Conservation (phyloP, 2,797 vertebrate genomes). For the Arnoldichthys spilopterus region DNA sequence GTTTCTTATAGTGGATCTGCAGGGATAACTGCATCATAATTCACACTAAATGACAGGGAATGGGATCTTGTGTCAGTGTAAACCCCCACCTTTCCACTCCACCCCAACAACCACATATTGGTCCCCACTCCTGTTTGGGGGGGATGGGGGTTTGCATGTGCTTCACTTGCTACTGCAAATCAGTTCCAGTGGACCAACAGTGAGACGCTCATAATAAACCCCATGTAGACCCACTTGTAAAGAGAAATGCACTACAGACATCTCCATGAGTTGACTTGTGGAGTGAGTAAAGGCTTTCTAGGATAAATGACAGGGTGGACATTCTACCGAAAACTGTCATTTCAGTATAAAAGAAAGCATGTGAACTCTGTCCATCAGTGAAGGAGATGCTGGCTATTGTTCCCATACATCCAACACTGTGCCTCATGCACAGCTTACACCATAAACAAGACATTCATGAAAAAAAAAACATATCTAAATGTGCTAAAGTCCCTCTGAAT, state of each 20-base stretch:
- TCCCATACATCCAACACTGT: not conserved
- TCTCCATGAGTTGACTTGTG: too few species aligned
- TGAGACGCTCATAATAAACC: not conserved
- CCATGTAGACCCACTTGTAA: too few species aligned
- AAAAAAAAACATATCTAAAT: not conserved
- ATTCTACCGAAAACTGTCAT: not conserved
- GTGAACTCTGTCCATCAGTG: not conserved
- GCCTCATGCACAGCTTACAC: constrained; percentile 14
- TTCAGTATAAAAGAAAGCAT: not conserved
- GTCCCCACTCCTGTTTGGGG: not conserved
- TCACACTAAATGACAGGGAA: not conserved
- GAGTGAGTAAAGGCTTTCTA: too few species aligned
- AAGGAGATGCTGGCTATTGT: constrained; percentile 11
- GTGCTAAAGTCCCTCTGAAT: not conserved
- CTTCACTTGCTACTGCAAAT: not conserved
- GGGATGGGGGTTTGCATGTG: not conserved
- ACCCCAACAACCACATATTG: not conserved
- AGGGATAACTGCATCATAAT: not conserved
- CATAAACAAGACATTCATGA: not conserved
- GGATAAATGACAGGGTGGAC: not conserved
- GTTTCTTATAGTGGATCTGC: not conserved
- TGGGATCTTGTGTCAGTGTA: not conserved
- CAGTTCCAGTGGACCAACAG: not conserved
- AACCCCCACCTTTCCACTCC: not conserved
- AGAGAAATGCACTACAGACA: too few species aligned